phyloP scores from a whole-genome alignment of 2,888 invertebrate genomes.

The Archips xylosteana region DNA sequence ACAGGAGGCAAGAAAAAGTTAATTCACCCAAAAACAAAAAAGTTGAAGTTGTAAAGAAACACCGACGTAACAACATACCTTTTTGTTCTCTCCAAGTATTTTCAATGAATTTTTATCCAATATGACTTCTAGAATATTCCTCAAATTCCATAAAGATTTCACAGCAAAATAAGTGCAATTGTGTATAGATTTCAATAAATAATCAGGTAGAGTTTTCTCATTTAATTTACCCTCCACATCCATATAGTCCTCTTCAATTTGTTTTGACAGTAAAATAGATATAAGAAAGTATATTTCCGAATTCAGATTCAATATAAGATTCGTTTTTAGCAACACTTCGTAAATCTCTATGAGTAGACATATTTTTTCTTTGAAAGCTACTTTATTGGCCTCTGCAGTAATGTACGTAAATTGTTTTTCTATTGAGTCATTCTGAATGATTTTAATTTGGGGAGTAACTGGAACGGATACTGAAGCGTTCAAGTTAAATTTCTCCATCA shows the following conservation, averaged over 20 bases:
- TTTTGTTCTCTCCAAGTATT: conserved; percentile 88
- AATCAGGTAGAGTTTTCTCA: conserved; percentile 45
- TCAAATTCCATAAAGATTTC: conserved; percentile 86
- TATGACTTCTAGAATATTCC: conserved; percentile 81
- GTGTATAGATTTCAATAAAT: conserved; percentile 73
- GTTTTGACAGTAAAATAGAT: conserved; percentile 86
- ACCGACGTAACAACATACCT: conserved; percentile 69
- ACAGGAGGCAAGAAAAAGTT: too few species aligned
- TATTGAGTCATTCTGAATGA: conserved; percentile 61
- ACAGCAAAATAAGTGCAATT: conserved; percentile 93
- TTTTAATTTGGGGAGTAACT: conserved; percentile 65
- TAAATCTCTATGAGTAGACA: conserved; percentile 86
- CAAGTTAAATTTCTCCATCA: conserved; percentile 80
- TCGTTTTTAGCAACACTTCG: conserved; percentile 83
- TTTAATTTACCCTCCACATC: conserved; percentile 54
- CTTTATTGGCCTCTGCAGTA: conserved; percentile 71
- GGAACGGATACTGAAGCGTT: conserved; percentile 60
- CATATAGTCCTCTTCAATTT: conserved; percentile 67
- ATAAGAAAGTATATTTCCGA: conserved; percentile 90
- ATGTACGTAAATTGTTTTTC: conserved; percentile 63
- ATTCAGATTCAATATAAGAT: conserved; percentile 87
- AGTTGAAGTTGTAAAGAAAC: too few species aligned
- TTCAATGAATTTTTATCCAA: conserved; percentile 88
- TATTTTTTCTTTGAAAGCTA: conserved; percentile 81
- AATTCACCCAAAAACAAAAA: too few species aligned